phyloP scores from a whole-genome alignment of 1,140 invertebrate genomes.

The Sycophila sp. region DNA sequence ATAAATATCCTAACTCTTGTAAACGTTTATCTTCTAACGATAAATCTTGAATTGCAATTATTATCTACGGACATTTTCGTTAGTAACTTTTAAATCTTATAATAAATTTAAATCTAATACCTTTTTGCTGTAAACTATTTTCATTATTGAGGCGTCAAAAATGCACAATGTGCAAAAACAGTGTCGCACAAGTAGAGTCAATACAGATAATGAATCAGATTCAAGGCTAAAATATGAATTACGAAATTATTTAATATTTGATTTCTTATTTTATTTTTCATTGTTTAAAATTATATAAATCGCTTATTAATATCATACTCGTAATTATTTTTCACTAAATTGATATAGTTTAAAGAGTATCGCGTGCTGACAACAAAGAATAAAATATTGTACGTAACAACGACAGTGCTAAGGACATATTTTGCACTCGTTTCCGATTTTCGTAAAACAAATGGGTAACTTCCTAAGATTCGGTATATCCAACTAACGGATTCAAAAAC shows the following conservation, averaged over 20 bases:
- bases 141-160: constrained; percentile 5
- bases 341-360: neutral
- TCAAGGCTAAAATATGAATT: neutral
- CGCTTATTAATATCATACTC: neutral
- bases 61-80: neutral
- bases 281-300: neutral
- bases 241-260: neutral
- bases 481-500: constrained; percentile 9
- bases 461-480: constrained; percentile 5
- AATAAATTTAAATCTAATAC: neutral
- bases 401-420: neutral
- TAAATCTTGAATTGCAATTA: neutral
- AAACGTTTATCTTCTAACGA: neutral
- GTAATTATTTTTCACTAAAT: neutral
- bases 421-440: neutral
- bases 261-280: neutral
- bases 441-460: neutral
- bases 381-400: constrained; percentile 9
- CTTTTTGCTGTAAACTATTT: constrained; percentile 9
- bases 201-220: neutral
- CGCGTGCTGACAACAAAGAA: neutral
- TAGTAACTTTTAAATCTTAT: neutral
- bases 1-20: neutral
- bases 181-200: neutral
- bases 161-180: neutral